These are phyloP conservation scores for Trissolcus basalis DNA, from an alignment of 1,140 invertebrate species.

Conservation along the genomic window DNA sequence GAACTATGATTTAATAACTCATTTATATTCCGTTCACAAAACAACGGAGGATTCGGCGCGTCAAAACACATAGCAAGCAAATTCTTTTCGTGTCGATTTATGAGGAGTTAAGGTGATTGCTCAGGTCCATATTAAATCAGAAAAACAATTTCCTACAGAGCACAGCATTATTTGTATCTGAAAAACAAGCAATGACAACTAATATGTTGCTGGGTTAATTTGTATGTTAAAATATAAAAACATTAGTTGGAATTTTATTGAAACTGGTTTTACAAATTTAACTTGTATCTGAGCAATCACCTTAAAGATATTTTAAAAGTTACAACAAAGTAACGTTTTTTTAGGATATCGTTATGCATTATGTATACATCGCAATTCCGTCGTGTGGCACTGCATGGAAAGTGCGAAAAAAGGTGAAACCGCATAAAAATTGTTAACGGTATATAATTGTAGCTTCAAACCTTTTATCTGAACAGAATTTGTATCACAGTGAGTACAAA, in stretches of 20 bases:
- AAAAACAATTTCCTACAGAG: too few species aligned
- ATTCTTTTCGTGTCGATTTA: slow-evolving; percentile 33
- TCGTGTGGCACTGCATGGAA: slow-evolving; percentile 53
- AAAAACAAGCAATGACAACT: too few species aligned
- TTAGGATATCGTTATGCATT: slow-evolving; percentile 57
- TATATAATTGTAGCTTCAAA: slow-evolving; percentile 29
- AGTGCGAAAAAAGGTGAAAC: slow-evolving; percentile 58
- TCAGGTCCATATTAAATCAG: too few species aligned
- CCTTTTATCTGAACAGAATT: slow-evolving; percentile 39
- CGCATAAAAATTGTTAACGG: slow-evolving; percentile 56
- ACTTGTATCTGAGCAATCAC: too few species aligned
- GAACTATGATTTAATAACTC: slow-evolving; percentile 19
- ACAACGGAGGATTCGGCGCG: slow-evolving; percentile 7
- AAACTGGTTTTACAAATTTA: too few species aligned
- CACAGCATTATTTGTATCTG: too few species aligned
- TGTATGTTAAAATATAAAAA: too few species aligned
- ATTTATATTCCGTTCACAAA: slow-evolving; percentile 34
- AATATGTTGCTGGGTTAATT: too few species aligned
- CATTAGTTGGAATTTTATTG: too few species aligned
- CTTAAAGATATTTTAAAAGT: too few species aligned
- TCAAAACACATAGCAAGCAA: slow-evolving; percentile 1
- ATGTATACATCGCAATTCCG: slow-evolving; percentile 52
- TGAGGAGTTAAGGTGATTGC: slow-evolving; percentile 44
- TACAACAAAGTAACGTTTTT: slow-evolving; percentile 50
- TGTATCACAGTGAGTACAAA: slow-evolving; percentile 37